Base-by-base conservation (phyloP, 1,140 invertebrate species). In the Meloidogyne floridensis region DNA sequence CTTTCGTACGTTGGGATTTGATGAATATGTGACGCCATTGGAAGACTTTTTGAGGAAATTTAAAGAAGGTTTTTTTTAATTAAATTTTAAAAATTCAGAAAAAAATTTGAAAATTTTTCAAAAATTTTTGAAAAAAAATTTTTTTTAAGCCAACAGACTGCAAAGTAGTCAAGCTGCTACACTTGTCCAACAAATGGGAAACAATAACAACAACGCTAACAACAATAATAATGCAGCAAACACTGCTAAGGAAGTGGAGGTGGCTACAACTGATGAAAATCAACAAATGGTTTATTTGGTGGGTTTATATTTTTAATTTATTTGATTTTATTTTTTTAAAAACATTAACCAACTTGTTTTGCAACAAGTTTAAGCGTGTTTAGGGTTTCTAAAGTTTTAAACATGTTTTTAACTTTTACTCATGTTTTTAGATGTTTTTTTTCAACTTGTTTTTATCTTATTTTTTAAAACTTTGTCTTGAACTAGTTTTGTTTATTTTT, bases 21-120 rank as follows among this genome's bases (percentile, higher is more conserved):
- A 99, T 88, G 98, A 96, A 91, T 99, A 99, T 91, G 94, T 99
- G 15, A 97, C 98, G 88, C 96, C 97, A 0, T 91, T 99, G 32
- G 98, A 97, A 92, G 90, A 96, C 20, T 99, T 98, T 91, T 91
- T 99, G 51, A 95, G 97, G 91, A 98, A 98, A 91, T 99, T 98
- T 90, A 93, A 97, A 91, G 96, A 98, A 91, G 94, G 86, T 70
- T 83, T 81, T 81, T 54, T 81, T 20, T 1, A 18, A 7, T 65
- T 65, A n/a, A n/a, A 65, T n/a, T 65, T 59, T 59, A 2, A 4
- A 32, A 32, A 32, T 32, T 32, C 32, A 32, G 32, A 32, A 32
- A 32, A 32, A 32, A 32, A 32, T 32, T 32, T 32, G 32, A 32
- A 32, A 32, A 32, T 32, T 32, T 32, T 32, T 32, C 32, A 32